phyloP scores from a whole-genome alignment of 2,888 invertebrate species.

The Eristalis tenax region DNA sequence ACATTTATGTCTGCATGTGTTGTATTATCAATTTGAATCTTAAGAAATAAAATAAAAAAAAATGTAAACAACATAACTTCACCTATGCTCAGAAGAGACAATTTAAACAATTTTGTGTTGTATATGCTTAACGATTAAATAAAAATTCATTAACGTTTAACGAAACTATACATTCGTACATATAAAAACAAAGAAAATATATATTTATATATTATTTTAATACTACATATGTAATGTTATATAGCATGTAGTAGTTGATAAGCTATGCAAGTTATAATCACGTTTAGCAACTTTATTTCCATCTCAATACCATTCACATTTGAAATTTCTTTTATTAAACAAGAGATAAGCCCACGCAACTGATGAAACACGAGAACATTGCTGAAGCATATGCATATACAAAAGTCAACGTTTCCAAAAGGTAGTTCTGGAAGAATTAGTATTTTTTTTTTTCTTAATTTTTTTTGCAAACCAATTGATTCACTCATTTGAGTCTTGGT shows the following conservation, averaged over 20 bases:
- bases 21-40: not conserved
- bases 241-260: not conserved
- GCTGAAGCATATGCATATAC: conserved; percentile 1
- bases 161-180: not conserved
- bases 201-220: conserved; percentile 12
- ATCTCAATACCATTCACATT: conserved; percentile 44
- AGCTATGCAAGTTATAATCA: conserved; percentile 23
- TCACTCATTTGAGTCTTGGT: too few species aligned
- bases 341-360: conserved; percentile 13
- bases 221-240: conserved; percentile 11
- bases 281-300: conserved; percentile 55
- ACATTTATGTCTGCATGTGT: conserved; percentile 1
- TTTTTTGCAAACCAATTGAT: not conserved
- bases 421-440: not conserved
- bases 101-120: conserved; percentile 39
- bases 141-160: conserved; percentile 50
- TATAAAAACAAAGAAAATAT: conserved; percentile 51
- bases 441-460: not conserved
- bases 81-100: conserved; percentile 45
- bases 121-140: conserved; percentile 55
- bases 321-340: conserved; percentile 19
- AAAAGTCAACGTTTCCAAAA: not conserved
- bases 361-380: not conserved
- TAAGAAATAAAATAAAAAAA: not conserved
- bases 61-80: conserved; percentile 38